Base-by-base conservation (phyloP, 2,113 vertebrate species). In the Andinoacara biseriatus region DNA sequence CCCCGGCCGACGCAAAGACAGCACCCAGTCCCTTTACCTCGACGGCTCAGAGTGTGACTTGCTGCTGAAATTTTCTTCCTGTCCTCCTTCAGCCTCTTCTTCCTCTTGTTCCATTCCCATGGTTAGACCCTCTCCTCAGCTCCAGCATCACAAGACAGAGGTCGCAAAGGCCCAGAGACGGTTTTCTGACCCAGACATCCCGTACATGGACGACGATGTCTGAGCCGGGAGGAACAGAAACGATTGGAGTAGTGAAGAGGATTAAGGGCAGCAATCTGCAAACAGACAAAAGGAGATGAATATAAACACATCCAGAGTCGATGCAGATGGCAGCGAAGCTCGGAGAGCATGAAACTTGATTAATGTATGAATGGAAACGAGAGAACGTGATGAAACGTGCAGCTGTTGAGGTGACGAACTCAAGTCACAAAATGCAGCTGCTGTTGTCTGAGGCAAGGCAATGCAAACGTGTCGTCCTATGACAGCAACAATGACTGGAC, bases 101-200 rank as follows among this genome's bases (percentile, higher is more conserved):
- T 91, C 91, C 2, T 72, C 76, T 29, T 60, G 81, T 18, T 82
- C 95, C 62, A 1, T 81, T 60, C 49, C 94, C 29, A 13, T 61
- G 10, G 81, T 35, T 0, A 40, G 46, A 1, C 43, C 75, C 11
- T n/a, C 80, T 29, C 31, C 85, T 82, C 91, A 69, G 22, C 75
- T 80, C 29, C 86, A 85, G 60, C 46, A 52, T 20, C 49, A n/a
- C 0, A 5, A 74, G 2, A 1, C 35, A 3, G 61, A 56, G 62
- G 59, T 61, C 58, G 58, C 65, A 78, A 94, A 95, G 67, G 89
- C 92, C 77, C 93, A 95, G 67, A 96, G 97, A 82, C 96, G 96
- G 49, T 97, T 98, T 93, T 98, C 98, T 0, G 96, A 98, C 86
- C 97, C 97, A 1, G 97, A 96, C 87, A 79, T 96, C 35, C 85